These are phyloP conservation scores for Agrotis segetum DNA, from an alignment of 2,888 invertebrate species.

Conservation along the genomic window DNA sequence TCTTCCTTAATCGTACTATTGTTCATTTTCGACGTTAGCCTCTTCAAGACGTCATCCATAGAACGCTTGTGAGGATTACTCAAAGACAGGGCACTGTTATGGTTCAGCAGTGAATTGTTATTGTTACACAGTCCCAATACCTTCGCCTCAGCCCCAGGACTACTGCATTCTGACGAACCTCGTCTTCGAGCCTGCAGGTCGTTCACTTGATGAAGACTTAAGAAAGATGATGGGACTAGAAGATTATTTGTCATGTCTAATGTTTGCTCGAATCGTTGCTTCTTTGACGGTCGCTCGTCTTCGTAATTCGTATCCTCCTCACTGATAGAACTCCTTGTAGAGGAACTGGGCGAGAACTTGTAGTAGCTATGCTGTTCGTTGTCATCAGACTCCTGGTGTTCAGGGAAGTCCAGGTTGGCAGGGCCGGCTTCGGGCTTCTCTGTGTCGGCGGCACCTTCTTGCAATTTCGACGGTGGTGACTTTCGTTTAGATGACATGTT, in stretches of 20 bases:
- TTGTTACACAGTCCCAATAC: constrained; percentile 92
- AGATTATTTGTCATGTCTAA: constrained; percentile 92
- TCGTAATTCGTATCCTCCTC: constrained; percentile 92
- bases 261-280: constrained; percentile 91
- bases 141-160: constrained; percentile 93
- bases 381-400: constrained; percentile 85
- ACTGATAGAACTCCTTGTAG: constrained; percentile 87
- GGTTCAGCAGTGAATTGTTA: constrained; percentile 92
- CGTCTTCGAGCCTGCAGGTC: constrained; percentile 87
- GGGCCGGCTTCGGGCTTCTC: constrained; percentile 89
- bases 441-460: constrained; percentile 92
- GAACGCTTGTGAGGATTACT: constrained; percentile 93
- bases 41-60: constrained; percentile 97
- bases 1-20: constrained; percentile 94
- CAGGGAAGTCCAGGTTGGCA: constrained; percentile 86
- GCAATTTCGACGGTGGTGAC: constrained; percentile 98
- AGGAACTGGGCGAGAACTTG: constrained; percentile 88
- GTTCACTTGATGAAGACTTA: constrained; percentile 91
- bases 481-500: constrained; percentile 99
- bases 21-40: constrained; percentile 96
- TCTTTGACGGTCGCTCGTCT: constrained; percentile 91
- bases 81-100: constrained; percentile 89
- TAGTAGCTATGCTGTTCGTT: constrained; percentile 84
- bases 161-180: constrained; percentile 94
- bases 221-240: constrained; percentile 89